phyloP scores from a whole-genome alignment of 1,140 invertebrate genomes.

The Lethocerus indicus region DNA sequence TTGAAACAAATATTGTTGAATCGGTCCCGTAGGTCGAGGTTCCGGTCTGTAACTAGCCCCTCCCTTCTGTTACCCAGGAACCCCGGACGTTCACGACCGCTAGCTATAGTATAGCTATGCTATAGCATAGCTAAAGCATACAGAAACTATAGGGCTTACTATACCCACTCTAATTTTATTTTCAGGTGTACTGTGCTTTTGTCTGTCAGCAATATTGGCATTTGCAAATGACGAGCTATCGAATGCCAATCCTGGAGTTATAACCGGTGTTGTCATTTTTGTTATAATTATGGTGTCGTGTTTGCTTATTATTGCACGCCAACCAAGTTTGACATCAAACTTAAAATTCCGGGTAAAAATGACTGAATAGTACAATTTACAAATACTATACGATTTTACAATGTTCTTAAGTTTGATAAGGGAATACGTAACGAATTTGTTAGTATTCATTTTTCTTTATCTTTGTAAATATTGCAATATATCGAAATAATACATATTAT shows the following conservation, averaged over 20 bases:
- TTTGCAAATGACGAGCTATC: conserved; percentile 13
- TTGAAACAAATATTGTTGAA: too few species aligned
- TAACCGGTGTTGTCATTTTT: conserved; percentile 14
- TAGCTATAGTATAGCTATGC: too few species aligned
- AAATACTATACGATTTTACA: not conserved
- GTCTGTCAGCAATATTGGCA: conserved; percentile 4
- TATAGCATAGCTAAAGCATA: too few species aligned
- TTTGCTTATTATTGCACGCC: conserved; percentile 22
- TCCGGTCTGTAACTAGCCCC: too few species aligned
- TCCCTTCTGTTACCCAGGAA: too few species aligned
- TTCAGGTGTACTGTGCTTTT: conserved; percentile 6
- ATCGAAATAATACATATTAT: not conserved
- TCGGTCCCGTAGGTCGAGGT: too few species aligned
- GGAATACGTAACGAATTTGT: not conserved
- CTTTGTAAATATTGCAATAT: not conserved
- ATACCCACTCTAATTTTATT: not conserved
- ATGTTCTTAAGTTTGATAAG: not conserved
- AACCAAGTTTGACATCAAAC: conserved; percentile 25
- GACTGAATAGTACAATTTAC: not conserved
- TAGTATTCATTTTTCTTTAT: not conserved
- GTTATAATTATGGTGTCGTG: conserved; percentile 19
- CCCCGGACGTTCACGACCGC: too few species aligned
- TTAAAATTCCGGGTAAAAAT: conserved; percentile 28
- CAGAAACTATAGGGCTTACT: too few species aligned
- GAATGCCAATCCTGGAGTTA: conserved; percentile 3